A percentile compares a stretch with the other conserved stretches of the same genome.
These are phyloP conservation scores for Pantherophis vulpinus DNA, from an alignment of 2,797 vertebrate genomes.

Conservation along the genomic window DNA sequence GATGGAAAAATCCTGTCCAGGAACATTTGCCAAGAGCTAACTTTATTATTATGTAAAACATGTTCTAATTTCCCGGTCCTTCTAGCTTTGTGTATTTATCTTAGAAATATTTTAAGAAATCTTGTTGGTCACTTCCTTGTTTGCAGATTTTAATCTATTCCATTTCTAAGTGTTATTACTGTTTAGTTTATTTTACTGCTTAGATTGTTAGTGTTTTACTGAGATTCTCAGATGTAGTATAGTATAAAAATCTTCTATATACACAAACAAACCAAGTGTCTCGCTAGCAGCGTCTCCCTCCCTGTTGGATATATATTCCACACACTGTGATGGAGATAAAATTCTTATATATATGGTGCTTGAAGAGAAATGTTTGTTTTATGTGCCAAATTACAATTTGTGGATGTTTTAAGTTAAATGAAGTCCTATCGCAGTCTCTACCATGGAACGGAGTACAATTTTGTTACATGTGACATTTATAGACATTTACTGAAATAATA, in stretches of 20 bases:
- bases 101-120: neutral
- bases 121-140: neutral
- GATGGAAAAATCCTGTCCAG: neutral
- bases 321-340: neutral
- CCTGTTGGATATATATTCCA: neutral
- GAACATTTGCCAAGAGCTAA: neutral
- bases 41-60: neutral
- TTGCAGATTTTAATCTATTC: neutral
- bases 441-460: neutral
- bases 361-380: neutral
- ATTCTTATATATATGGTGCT: neutral
- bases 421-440: neutral
- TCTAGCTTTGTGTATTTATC: neutral
- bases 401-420: neutral
- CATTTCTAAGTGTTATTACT: neutral
- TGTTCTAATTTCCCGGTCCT: neutral
- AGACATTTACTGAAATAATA: neutral
- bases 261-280: neutral
- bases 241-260: neutral
- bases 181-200: neutral
- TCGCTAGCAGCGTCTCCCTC: neutral
- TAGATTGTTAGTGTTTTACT: neutral
- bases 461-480: fast-evolving
- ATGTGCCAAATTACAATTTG: neutral
- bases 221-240: neutral